Evolutionary conservation across 2,888 invertebrate genomes (phyloP).

Genomic region (Phoenoteleia sp.): DNA sequence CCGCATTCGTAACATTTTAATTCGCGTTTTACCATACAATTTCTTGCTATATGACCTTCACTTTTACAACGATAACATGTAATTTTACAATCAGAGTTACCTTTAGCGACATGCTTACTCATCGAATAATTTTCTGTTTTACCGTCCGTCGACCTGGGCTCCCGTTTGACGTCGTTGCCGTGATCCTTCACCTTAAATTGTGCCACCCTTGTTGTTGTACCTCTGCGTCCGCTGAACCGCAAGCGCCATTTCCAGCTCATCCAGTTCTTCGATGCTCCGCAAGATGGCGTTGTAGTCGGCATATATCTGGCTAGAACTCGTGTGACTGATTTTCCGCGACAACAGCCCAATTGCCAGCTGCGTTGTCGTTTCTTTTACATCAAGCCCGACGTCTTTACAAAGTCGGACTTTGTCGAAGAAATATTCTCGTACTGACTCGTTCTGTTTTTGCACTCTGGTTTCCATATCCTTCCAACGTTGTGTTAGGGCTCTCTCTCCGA

Average conservation of each 20-base stretch:
- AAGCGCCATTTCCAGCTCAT: slow-evolving; percentile 25
- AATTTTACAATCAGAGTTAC: not conserved
- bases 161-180: no score
- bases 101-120: no score
- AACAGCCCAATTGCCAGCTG: slow-evolving; percentile 51
- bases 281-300: slow-evolving; percentile 22
- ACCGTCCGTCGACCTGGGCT: no score
- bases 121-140: no score
- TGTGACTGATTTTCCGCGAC: slow-evolving; percentile 36
- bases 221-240: not conserved
- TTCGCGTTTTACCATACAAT: slow-evolving; percentile 27
- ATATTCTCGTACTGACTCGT: slow-evolving; percentile 24
- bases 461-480: slow-evolving; percentile 61
- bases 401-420: slow-evolving; percentile 46
- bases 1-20: slow-evolving; percentile 26
- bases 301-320: not conserved
- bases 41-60: not conserved
- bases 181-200: no score
- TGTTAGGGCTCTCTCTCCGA: slow-evolving; percentile 16
- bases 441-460: slow-evolving; percentile 7
- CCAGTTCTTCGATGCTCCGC: slow-evolving; percentile 10
- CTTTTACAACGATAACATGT: slow-evolving; percentile 5
- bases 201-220: no score
- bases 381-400: slow-evolving; percentile 48
- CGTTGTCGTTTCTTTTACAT: slow-evolving; percentile 26